Conservation (phyloP, 2,113 vertebrate species). For the Megaptera novaeangliae region DNA sequence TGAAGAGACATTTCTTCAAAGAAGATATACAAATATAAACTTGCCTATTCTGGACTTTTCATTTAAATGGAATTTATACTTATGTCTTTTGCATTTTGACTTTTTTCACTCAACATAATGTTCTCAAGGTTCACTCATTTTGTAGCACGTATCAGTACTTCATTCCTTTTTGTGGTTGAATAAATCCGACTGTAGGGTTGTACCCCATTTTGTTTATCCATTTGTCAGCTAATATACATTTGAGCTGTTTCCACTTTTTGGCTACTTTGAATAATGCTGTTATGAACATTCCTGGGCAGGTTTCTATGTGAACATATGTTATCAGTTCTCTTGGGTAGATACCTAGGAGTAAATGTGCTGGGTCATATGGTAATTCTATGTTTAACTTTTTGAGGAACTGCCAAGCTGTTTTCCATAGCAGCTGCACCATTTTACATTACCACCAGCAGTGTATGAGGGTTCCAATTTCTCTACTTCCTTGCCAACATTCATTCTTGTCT, state of each 20-base stretch:
- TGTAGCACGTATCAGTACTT: not conserved
- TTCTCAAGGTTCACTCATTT: not conserved
- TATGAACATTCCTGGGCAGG: not conserved
- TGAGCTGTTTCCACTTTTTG: not conserved
- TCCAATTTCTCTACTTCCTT: not conserved
- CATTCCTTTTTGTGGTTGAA: not conserved
- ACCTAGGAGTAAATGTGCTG: not conserved
- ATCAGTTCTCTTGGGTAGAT: not conserved
- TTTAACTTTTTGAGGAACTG: constrained; percentile 1
- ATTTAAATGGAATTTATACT: not conserved
- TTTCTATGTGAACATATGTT: not conserved
- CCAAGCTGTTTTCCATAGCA: not conserved
- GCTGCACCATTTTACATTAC: not conserved
- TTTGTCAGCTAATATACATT: not conserved
- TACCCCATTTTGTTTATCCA: not conserved
- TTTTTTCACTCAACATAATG: not conserved
- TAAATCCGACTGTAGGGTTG: not conserved
- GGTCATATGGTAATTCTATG: not conserved
- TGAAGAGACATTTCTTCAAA: not conserved
- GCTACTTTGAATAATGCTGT: not conserved
- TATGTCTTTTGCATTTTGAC: not conserved
- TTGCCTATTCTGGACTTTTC: not conserved
- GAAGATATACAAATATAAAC: not conserved
- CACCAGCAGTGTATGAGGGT: not conserved
- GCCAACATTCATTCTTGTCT: not conserved